phyloP scores from a whole-genome alignment of 2,113 vertebrate species.

The Eubucco bourcierii region DNA sequence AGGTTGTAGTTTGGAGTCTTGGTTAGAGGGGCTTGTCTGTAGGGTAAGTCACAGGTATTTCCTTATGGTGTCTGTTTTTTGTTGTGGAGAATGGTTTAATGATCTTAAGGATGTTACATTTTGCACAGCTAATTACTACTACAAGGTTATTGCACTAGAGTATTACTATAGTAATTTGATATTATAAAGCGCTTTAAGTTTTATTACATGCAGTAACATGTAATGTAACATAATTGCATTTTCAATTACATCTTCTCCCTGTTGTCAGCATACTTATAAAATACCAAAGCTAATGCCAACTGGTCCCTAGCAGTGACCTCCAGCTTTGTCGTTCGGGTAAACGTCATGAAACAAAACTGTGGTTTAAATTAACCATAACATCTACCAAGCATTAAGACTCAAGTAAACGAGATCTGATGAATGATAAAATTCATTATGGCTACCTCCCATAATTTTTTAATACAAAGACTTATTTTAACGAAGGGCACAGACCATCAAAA shows the following conservation, averaged over 20 bases:
- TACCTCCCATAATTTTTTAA: neutral
- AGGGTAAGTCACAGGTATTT: neutral
- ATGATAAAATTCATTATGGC: too few species aligned
- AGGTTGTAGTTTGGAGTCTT: neutral
- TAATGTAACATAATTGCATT: too few species aligned
- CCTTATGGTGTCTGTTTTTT: neutral
- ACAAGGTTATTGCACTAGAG: rapidly evolving
- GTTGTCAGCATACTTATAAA: neutral
- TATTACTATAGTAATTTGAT: neutral
- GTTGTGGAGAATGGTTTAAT: neutral
- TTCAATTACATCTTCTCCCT: neutral
- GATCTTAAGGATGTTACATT: neutral
- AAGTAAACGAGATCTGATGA: neutral
- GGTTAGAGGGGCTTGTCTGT: neutral
- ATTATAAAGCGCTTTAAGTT: neutral
- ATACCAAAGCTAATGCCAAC: rapidly evolving
- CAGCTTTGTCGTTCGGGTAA: neutral
- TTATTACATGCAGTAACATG: too few species aligned
- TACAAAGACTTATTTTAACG: rapidly evolving
- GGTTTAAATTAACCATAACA: rapidly evolving
- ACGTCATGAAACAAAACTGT: rapidly evolving
- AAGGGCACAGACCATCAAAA: too few species aligned
- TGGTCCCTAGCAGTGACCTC: rapidly evolving
- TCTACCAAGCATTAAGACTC: neutral
- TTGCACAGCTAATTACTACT: neutral